Conservation (phyloP, 2,113 vertebrate genomes). For the Zosterops japonicus region DNA sequence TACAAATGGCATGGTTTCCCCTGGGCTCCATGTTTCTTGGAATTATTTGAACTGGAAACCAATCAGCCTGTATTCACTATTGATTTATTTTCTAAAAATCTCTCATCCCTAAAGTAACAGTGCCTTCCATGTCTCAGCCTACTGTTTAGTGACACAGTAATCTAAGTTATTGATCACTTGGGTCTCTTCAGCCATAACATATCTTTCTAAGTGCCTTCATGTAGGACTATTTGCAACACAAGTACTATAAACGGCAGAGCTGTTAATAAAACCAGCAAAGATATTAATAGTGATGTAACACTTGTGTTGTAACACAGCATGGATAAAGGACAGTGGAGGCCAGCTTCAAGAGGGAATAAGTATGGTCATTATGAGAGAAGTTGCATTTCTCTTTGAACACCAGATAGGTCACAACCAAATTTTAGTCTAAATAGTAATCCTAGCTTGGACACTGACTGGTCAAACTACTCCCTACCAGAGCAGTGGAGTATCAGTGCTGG, state of each 20-base stretch:
- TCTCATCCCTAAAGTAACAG: slow-evolving; percentile 38
- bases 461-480: accelerated
- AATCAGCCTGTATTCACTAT: slow-evolving; percentile 45
- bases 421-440: not conserved
- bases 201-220: slow-evolving; percentile 16
- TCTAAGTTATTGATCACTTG: slow-evolving; percentile 61
- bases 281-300: not conserved
- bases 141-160: slow-evolving; percentile 50
- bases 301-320: not conserved
- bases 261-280: not conserved
- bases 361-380: not conserved
- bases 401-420: not conserved
- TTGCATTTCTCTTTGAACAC: not conserved
- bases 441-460: not conserved
- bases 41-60: slow-evolving; percentile 59
- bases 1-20: slow-evolving; percentile 8
- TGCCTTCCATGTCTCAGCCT: slow-evolving; percentile 33
- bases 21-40: slow-evolving; percentile 43
- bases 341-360: not conserved
- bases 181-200: slow-evolving; percentile 20
- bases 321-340: not conserved
- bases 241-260: not conserved
- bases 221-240: not conserved
- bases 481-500: not conserved
- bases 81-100: slow-evolving; percentile 61